Conservation (phyloP, 1,140 invertebrate genomes). For the Pogonognathellus flavescens region DNA sequence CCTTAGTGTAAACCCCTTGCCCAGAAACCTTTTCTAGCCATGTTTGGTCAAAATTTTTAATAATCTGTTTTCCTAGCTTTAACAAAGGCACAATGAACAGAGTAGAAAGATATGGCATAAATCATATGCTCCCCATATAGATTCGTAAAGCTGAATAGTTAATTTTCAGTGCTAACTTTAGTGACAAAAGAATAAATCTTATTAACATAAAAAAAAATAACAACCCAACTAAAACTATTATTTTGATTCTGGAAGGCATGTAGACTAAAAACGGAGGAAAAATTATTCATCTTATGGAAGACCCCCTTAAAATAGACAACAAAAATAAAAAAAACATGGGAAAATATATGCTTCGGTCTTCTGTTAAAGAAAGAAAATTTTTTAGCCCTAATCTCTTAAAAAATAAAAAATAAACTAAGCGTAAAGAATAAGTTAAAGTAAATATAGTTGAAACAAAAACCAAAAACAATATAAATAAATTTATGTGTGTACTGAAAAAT, state of each 20-base stretch:
- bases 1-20: slow-evolving; percentile 68
- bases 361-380: slow-evolving; percentile 71
- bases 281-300: slow-evolving; percentile 71
- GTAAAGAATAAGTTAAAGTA: slow-evolving; percentile 74
- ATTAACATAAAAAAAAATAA: slow-evolving; percentile 25
- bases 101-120: slow-evolving; percentile 71
- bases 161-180: no score
- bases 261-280: slow-evolving; percentile 69
- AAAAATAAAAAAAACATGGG: slow-evolving; percentile 73
- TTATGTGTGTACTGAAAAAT: slow-evolving; percentile 71
- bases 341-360: slow-evolving; percentile 71
- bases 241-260: slow-evolving; percentile 60
- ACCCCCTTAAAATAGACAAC: slow-evolving; percentile 71
- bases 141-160: no score
- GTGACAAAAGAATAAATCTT: no score
- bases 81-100: slow-evolving; percentile 68
- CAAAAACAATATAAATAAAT: slow-evolving; percentile 72
- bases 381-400: slow-evolving; percentile 71
- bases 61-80: slow-evolving; percentile 67
- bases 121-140: slow-evolving; percentile 69
- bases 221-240: slow-evolving; percentile 56
- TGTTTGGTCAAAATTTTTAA: slow-evolving; percentile 71
- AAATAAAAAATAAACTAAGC: slow-evolving; percentile 72
- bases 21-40: slow-evolving; percentile 72
- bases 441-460: slow-evolving; percentile 74